Evolutionary conservation across 1,140 invertebrate genomes (phyloP), one percentile per base, ranked within the genome.

Genomic region (Gonatopus flavifemur): DNA sequence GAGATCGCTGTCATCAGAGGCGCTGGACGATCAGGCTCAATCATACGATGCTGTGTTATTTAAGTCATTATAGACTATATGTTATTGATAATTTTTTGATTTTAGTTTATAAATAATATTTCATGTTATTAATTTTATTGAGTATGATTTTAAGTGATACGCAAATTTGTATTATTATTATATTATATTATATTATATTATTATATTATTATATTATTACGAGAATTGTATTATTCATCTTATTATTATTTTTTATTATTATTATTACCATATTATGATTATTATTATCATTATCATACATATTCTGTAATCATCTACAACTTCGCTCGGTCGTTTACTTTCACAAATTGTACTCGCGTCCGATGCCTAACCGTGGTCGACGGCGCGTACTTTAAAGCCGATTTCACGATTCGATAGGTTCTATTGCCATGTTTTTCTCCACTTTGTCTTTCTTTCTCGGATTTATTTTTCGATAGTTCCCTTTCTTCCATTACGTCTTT

Each of bases 51-150:
- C 76, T 78, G 76, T 77, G 76, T 72, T 78, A 76, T 69, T 47
- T 76, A 76, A 78, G 74, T 78, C 74, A 77, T 62, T 74, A 72
- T 61, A 62, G 60, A 76, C 59, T 64, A 68, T 74, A 72, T 62
- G 74, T 76, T 77, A 75, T 75, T 71, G 65, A 31, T 30, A 9
- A 61, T 66, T 74, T 63, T 74, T 72, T 73, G 59, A 68, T 74
- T 71, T 76, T 75, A 72, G 74, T 73, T 74, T 76, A 75, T 76
- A 59, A 74, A 63, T 63, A 70, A 72, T 72, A 66, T 71, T 66
- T 71, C 61, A 72, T 76, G 74, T 77, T 77, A 76, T 76, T 77
- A 77, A 77, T 77, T 72, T 77, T 77, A 76, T 76, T 69, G 58
- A 64, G 59, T 67, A 66, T 61, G 52, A 69, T 66, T 72, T 70